Evolutionary conservation across 2,888 invertebrate species (phyloP), one percentile per base, ranked within the genome.

Genomic region (Ephialtes manifestator): DNA sequence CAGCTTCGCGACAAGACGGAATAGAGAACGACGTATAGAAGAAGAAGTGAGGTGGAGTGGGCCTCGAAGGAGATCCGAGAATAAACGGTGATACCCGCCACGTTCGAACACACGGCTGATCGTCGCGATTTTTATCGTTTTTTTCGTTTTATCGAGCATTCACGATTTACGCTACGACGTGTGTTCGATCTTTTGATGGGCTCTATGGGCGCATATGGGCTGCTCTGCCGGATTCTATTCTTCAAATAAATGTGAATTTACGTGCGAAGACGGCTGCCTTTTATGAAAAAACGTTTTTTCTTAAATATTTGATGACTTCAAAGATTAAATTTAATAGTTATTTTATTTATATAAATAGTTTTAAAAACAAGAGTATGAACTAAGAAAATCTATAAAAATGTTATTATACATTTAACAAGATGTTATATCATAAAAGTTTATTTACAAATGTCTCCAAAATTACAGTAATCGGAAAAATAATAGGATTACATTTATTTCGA

Each of bases 41-140:
- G 74, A 46, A 55, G 70, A 70, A 70, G 28, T n/a, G 65, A 77
- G 72, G 15, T 48, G 48, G 51, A 58, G 60, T 48, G 71, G 46
- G 13, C 35, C 58, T 53, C 74, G 74, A 81, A 81, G 5, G 18
- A 74, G 81, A 84, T 84, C 77, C 81, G 84, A 84, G 81, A 84
- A 84, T 84, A 84, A 84, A 84, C 84, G 77, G 51, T 18, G 53
- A 58, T 67, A 80, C 63, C 58, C 84, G 63, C 46, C 43, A 39
- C 67, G 31, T 35, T 74, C 71, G 70, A 60, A 24, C 60, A 65
- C 65, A 81, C 76, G 51, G 24, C 31, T 67, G 80, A 74, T 81
- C 53, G 51, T 72, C 76, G 67, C 76, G 67, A 67, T 43, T 84
- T 74, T 67, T 68, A 81, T 65, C 15, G 18, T n/a, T 51, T 68